A percentile compares a stretch with the other conserved stretches of the same genome.
Evolutionary conservation across 2,888 invertebrate species (phyloP).

Genomic region (Drosophila dives): DNA sequence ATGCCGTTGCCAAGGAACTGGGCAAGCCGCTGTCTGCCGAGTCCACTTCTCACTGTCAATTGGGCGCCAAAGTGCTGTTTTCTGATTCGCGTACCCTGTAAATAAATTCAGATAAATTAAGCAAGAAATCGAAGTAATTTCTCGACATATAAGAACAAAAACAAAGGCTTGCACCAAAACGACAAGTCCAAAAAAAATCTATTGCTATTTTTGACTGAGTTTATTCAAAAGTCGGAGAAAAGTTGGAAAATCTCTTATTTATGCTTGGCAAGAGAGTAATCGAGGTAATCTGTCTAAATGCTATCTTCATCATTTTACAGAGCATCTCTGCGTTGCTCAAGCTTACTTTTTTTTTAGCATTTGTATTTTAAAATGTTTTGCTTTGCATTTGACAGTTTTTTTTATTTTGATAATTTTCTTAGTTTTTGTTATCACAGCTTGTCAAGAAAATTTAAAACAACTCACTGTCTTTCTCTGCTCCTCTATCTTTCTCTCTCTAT

Average conservation of each 20-base stretch:
- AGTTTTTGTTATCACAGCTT: constrained; percentile 12
- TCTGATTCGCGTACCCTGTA: constrained; percentile 25
- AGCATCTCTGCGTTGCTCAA: constrained; percentile 2
- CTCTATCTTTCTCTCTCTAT: neutral
- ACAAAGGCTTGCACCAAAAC: too few relatives aligned
- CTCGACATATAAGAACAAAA: too few relatives aligned
- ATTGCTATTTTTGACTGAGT: neutral
- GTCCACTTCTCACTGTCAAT: constrained; percentile 46
- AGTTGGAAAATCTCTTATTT: neutral
- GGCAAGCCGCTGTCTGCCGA: constrained; percentile 17
- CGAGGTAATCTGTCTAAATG: neutral
- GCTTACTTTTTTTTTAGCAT: neutral
- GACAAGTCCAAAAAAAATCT: too few relatives aligned
- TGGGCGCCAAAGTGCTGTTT: constrained; percentile 18
- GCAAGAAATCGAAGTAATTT: neutral
- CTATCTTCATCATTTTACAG: neutral
- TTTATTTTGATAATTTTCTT: constrained; percentile 22
- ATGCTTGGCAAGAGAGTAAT: neutral
- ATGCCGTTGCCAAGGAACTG: neutral
- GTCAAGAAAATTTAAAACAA: neutral
- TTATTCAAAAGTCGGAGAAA: neutral
- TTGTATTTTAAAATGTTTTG: constrained; percentile 10
- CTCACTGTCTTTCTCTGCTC: neutral
- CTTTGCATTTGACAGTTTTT: constrained; percentile 35
- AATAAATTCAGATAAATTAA: neutral